Percentiles rank a stretch among this genome's conserved stretches.
These are phyloP conservation scores for Erpobdella octoculata DNA, from an alignment of 2,888 invertebrate genomes.

Conservation along the genomic window DNA sequence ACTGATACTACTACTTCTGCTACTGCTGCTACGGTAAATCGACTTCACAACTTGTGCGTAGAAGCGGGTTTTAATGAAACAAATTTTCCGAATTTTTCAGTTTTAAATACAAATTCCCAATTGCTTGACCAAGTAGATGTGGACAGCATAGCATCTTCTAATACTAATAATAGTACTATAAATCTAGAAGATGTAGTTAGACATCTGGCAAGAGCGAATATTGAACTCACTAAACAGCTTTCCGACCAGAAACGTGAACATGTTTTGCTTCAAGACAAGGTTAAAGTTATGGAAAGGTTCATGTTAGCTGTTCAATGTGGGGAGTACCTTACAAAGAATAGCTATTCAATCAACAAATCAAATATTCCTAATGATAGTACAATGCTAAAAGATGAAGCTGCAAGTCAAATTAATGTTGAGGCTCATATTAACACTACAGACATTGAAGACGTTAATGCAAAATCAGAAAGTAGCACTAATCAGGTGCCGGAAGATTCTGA, in stretches of 20 bases:
- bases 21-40: too few species aligned
- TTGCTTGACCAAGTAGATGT: too few species aligned
- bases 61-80: conserved; percentile 15
- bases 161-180: too few species aligned
- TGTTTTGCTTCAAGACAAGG: background rate
- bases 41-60: background rate
- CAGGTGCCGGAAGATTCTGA: too few species aligned
- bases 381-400: too few species aligned
- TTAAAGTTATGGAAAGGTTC: background rate
- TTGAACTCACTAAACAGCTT: background rate
- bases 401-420: too few species aligned
- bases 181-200: background rate
- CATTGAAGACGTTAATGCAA: background rate
- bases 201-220: background rate
- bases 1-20: too few species aligned
- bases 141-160: too few species aligned
- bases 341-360: too few species aligned
- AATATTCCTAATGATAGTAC: too few species aligned
- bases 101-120: background rate
- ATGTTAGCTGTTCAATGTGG: background rate
- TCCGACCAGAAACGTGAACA: background rate
- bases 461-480: too few species aligned
- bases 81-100: background rate
- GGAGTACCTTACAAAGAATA: too few species aligned
- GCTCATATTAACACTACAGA: background rate